Conservation (phyloP, 2,888 invertebrate species). For the Invenusta paracnida region DNA sequence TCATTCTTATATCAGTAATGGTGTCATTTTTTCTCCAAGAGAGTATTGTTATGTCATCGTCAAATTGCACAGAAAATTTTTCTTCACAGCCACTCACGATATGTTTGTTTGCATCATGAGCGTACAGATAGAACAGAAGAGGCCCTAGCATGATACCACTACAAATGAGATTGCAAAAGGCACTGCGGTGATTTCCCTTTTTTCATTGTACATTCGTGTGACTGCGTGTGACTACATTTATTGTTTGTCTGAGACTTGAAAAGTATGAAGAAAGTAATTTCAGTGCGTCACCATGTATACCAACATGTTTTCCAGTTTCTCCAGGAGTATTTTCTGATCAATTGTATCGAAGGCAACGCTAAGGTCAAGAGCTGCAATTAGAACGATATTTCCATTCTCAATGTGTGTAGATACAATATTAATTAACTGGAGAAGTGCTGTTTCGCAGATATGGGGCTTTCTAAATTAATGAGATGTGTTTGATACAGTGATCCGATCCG, state of each 20-base stretch:
- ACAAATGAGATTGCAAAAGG: neutral
- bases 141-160: neutral
- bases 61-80: too few species aligned
- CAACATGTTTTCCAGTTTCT: neutral
- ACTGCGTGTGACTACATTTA: too few species aligned
- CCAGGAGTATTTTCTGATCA: neutral
- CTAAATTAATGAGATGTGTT: neutral
- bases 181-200: slow-evolving; percentile 12
- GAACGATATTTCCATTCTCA: slow-evolving; percentile 9
- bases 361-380: slow-evolving; percentile 12
- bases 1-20: too few species aligned
- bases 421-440: neutral
- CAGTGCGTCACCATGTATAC: neutral
- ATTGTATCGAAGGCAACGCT: neutral
- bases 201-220: slow-evolving; percentile 21
- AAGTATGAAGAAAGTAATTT: neutral
- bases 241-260: slow-evolving; percentile 5
- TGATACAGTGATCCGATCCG: neutral
- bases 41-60: too few species aligned
- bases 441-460: neutral
- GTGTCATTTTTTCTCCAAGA: too few species aligned
- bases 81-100: too few species aligned
- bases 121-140: neutral
- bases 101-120: too few species aligned
- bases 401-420: slow-evolving; percentile 12